These are phyloP conservation scores for Arge pagana DNA, from an alignment of 2,888 invertebrate species.

Conservation along the genomic window DNA sequence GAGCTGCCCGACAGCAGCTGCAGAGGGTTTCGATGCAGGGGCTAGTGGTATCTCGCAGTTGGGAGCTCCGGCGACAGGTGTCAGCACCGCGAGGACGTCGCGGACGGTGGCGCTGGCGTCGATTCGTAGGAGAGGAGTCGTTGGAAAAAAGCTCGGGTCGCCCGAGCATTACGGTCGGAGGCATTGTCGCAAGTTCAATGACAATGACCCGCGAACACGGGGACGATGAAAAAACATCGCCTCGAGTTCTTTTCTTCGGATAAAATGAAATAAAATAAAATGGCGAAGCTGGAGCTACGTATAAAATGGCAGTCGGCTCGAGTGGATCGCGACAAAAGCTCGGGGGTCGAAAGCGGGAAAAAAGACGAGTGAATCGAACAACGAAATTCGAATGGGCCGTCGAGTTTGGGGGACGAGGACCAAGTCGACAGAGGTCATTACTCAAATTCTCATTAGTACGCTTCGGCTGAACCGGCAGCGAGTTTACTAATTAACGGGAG, in stretches of 20 bases:
- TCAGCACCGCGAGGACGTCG: conserved; percentile 29
- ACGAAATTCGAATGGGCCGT: conserved; percentile 9
- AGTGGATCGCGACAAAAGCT: too few species aligned
- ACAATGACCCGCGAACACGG: not conserved
- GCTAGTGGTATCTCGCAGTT: conserved; percentile 24
- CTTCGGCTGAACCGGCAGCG: conserved; percentile 44
- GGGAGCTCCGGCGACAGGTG: conserved; percentile 27
- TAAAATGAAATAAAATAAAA: too few species aligned
- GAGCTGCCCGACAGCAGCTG: not conserved
- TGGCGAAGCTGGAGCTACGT: too few species aligned
- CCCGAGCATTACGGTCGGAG: too few species aligned
- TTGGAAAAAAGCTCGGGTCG: too few species aligned
- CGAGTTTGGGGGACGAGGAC: conserved; percentile 33
- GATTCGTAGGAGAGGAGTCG: too few species aligned
- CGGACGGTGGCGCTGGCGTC: too few species aligned
- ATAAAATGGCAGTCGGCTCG: too few species aligned
- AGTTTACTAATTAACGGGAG: conserved; percentile 52
- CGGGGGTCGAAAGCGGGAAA: not conserved
- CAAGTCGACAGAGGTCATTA: conserved; percentile 46
- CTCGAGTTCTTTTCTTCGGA: too few species aligned
- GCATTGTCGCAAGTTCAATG: too few species aligned
- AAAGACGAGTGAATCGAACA: conserved; percentile 10
- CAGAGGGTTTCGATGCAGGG: not conserved
- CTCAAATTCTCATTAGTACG: conserved; percentile 53
- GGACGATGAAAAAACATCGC: too few species aligned